Conservation (phyloP, 2,797 vertebrate genomes). For the Enteromius paludinosus region DNA sequence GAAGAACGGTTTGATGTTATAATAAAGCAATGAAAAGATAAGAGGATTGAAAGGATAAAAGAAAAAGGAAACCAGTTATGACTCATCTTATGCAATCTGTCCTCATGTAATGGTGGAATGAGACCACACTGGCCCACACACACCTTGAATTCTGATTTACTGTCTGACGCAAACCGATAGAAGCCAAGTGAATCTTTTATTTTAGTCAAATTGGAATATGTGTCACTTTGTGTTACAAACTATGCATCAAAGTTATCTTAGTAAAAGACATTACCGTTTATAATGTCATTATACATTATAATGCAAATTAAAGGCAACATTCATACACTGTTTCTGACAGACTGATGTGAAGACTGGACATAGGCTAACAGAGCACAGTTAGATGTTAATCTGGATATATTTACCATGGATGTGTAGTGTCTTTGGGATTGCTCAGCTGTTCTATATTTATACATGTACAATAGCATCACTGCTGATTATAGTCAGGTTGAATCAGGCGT, state of each 20-base stretch:
- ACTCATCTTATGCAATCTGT: constrained; percentile 20
- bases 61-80: constrained; percentile 5
- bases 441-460: not conserved
- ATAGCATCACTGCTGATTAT: not conserved
- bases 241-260: not conserved
- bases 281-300: too few species aligned
- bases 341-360: not conserved
- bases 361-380: not conserved
- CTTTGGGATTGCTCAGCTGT: not conserved
- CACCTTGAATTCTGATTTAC: constrained; percentile 5
- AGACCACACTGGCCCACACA: not conserved
- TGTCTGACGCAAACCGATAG: not conserved
- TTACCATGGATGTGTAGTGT: not conserved
- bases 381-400: constrained; percentile 2
- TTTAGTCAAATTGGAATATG: not conserved
- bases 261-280: not conserved
- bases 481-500: not conserved
- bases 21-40: constrained; percentile 38
- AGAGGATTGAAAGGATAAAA: constrained; percentile 30
- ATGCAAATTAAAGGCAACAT: not conserved
- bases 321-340: not conserved
- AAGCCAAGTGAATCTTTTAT: not conserved
- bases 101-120: constrained; percentile 1
- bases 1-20: constrained; percentile 52
- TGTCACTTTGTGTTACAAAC: not conserved